Evolutionary conservation across 2,888 invertebrate genomes (phyloP).

Genomic region (Aphodius granarius): DNA sequence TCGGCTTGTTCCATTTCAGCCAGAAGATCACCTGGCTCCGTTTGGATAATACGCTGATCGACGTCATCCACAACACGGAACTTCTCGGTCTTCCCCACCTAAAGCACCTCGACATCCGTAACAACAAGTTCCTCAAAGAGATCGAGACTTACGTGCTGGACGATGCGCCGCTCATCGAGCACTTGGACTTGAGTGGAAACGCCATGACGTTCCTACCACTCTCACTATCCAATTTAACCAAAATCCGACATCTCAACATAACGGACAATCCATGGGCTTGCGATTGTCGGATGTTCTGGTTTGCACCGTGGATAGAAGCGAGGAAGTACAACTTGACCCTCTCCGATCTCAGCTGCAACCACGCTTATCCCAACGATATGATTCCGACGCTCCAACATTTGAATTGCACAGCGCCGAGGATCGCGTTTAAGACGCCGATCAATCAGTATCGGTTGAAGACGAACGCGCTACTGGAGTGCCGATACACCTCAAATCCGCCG

Average conservation of each 20-base stretch:
- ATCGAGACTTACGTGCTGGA: constrained; percentile 66
- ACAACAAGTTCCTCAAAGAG: constrained; percentile 63
- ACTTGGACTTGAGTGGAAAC: constrained; percentile 72
- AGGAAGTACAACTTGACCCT: constrained; percentile 53
- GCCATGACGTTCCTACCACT: constrained; percentile 70
- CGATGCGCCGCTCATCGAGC: constrained; percentile 62
- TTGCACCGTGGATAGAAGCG: constrained; percentile 64
- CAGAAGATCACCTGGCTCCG: constrained; percentile 61
- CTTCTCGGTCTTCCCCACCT: constrained; percentile 65
- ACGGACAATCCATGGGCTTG: constrained; percentile 81
- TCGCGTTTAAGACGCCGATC: constrained; percentile 64
- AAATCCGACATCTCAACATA: constrained; percentile 67
- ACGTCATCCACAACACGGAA: constrained; percentile 66
- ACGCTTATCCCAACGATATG: constrained; percentile 71
- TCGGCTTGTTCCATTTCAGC: constrained; percentile 66
- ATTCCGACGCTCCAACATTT: constrained; percentile 69
- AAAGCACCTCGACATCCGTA: constrained; percentile 62
- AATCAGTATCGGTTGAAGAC: constrained; percentile 66
- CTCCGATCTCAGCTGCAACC: constrained; percentile 66
- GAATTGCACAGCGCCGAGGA: constrained; percentile 68
- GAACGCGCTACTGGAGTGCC: constrained; percentile 75
- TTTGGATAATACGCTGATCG: constrained; percentile 68
- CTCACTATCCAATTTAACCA: constrained; percentile 65
- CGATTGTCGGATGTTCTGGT: constrained; percentile 85
- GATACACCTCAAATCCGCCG: constrained; percentile 72